Evolutionary conservation across 2,888 invertebrate species (phyloP), one percentile per base, ranked within the genome.

Genomic region (Linnaemya tessellans): DNA sequence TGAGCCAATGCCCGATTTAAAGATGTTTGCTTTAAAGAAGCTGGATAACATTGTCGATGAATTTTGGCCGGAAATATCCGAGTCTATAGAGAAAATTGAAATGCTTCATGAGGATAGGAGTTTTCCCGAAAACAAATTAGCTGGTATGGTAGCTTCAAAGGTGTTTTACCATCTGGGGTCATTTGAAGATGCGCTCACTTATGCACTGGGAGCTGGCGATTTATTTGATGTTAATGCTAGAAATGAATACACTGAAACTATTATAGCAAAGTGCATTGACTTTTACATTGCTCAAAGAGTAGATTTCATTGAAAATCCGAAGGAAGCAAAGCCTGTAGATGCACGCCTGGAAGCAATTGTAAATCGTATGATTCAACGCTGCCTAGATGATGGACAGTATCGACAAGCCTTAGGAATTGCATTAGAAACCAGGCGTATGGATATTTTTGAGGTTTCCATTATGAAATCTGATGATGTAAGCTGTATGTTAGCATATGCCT

Each of bases 1-100:
- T 92, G 99, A 99, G 93, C 96, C 97, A 71, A 97, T 97, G 94
- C 95, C 97, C 15, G 98, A 98, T 93, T 94, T 99, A 81, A 98
- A 98, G 93, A 96, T 97, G 35, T 99, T 98, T 92, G 98, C 99
- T 18, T 93, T 99, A 89, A 96, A 96, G 90, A 98, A 98, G 91
- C 94, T 99, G 89, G 97, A 99, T 93, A 95, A 95, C 90, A 97
- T 99, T 89, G 98, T 99, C 0, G 98, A 99, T 92, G 97, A 98
- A 92, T 99, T 99, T 93, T 99, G 99, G 99, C 98, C 99, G 10
- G 99, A 99, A 94, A 99, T 99, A 89, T 98, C 98, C 0, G 99
- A 99, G 93, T 97, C 98, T 15, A 98, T 99, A 89, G 97, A 97
- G 90, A 99, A 98, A 93, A 98, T 99, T 90, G 99, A 99, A 94